Base-by-base conservation (phyloP, 2,797 vertebrate genomes). In the Rhyacichthys aspro region DNA sequence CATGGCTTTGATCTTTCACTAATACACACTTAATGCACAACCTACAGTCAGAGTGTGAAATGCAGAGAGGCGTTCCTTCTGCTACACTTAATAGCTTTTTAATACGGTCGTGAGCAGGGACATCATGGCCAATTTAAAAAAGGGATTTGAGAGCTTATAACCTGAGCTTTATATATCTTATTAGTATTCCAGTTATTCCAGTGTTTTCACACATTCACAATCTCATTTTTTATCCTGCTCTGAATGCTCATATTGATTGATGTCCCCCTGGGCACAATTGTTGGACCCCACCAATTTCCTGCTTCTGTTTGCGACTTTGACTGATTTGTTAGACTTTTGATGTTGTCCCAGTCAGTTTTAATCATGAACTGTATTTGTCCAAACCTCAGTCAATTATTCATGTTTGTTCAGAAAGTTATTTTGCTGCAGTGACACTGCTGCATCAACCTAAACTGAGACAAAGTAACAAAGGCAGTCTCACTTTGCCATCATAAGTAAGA, bases 321-420 rank as follows among this genome's bases (percentile, higher is more conserved):
- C 47, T 33, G 55, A 70, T 79, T 69, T 23, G 59, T 65, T 2
- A 8, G 60, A 28, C 33, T 59, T 54, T 65, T 79, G 60, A 60
- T 64, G 55, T 81, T 70, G 74, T 67, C 75, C 62, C 65, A 37
- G 59, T 74, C 43, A 67, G 53, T 77, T 78, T 85, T 76, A 85
- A 81, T 86, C 67, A 74, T 3, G 34, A 68, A 53, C 47, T 2
- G 1, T 67, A 67, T 83, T 84, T 84, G 76, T 78, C 60, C 50
- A 53, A 66, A 66, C 60, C 37, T 46, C 7, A 37, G 78, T 87
- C 66, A 85, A 83, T 83, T 85, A 85, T 80, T 81, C 54, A 74
- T 64, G 72, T 86, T 79, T 82, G 75, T 49, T 63, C 71, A 50
- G 60, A 45, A 28, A 53, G 60, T 52, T 28, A 44, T 70, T 63